Percentiles rank a stretch among this genome's conserved stretches.
phyloP scores from a whole-genome alignment of 1,140 invertebrate species.

The Wasmannia auropunctata region DNA sequence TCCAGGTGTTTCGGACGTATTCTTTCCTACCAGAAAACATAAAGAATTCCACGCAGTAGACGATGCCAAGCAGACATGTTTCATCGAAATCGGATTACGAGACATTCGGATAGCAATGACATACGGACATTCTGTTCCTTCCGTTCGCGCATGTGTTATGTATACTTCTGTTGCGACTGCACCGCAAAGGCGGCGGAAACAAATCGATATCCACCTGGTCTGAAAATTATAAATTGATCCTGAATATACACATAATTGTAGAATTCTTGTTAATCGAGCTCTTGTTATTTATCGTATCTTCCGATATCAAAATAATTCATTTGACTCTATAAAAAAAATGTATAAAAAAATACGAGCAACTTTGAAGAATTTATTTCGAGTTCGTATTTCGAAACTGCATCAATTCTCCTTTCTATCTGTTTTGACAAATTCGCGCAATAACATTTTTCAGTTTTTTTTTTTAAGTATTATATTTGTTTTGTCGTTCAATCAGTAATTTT shows the following conservation, averaged over 20 bases:
- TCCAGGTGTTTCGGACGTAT: conserved; percentile 30
- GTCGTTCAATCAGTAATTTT: not conserved
- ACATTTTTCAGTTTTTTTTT: not conserved
- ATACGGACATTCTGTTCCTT: conserved; percentile 28
- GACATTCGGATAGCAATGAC: conserved; percentile 58
- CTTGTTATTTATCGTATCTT: not conserved
- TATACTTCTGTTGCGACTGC: not conserved
- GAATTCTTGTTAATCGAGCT: conserved; percentile 22
- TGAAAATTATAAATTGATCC: conserved; percentile 14
- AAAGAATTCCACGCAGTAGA: conserved; percentile 46
- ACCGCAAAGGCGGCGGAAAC: conserved; percentile 15
- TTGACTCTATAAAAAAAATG: not conserved
- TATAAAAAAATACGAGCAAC: not conserved
- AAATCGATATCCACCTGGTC: conserved; percentile 42
- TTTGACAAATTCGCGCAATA: not conserved
- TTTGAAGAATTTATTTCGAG: not conserved
- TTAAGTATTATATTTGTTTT: not conserved
- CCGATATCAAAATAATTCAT: not conserved
- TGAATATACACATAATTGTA: not conserved
- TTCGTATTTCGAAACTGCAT: not conserved
- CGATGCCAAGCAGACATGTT: conserved; percentile 48
- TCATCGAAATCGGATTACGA: conserved; percentile 64
- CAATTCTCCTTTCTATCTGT: not conserved
- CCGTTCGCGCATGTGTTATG: conserved; percentile 29
- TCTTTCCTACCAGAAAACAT: not conserved